Evolutionary conservation across 2,888 invertebrate species (phyloP).

Genomic region (Hydraecia micacea): DNA sequence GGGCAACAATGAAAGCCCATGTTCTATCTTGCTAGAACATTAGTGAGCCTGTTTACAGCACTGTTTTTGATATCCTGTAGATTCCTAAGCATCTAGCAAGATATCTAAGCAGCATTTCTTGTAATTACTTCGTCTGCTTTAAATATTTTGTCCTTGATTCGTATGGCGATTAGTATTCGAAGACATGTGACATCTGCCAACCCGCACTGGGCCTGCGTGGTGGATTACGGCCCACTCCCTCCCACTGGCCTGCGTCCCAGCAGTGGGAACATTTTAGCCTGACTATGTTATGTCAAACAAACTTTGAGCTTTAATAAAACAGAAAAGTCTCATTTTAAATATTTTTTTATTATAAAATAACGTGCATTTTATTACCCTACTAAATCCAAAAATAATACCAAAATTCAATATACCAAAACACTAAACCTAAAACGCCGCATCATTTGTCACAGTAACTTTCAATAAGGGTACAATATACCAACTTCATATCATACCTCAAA

Average conservation of each 20-base stretch:
- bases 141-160: not conserved
- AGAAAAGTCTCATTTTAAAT: not conserved
- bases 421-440: slow-evolving; percentile 74
- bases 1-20: not conserved
- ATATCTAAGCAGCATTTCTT: too few relatives aligned
- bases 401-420: slow-evolving; percentile 72
- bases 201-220: too few relatives aligned
- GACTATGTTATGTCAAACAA: too few relatives aligned
- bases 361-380: slow-evolving; percentile 2
- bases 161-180: too few relatives aligned
- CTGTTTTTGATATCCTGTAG: not conserved
- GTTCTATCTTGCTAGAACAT: not conserved
- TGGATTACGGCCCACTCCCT: too few relatives aligned
- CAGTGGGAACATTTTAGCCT: too few relatives aligned
- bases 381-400: slow-evolving; percentile 58
- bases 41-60: not conserved
- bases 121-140: too few relatives aligned
- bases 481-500: slow-evolving; percentile 77
- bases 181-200: too few relatives aligned
- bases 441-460: slow-evolving; percentile 87
- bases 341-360: not conserved
- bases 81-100: not conserved
- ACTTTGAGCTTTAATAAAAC: too few relatives aligned
- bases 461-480: slow-evolving; percentile 81
- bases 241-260: too few relatives aligned